Evolutionary conservation across 1,140 invertebrate genomes (phyloP).

Genomic region (Penaeus chinensis): DNA sequence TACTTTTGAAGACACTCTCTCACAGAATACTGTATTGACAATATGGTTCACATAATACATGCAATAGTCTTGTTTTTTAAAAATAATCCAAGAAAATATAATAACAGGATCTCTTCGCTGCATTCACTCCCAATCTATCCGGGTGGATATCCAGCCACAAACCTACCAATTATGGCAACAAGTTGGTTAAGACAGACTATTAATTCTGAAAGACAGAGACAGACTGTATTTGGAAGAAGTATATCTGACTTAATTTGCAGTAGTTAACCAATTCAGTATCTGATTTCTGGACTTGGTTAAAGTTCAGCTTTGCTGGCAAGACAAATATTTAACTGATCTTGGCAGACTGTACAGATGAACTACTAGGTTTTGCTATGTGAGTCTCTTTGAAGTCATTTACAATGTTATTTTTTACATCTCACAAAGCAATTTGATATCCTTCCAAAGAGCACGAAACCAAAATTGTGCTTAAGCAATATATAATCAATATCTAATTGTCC

Average conservation of each 20-base stretch:
- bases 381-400: too few relatives aligned
- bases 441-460: too few relatives aligned
- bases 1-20: slow-evolving; percentile 55
- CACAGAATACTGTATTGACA: slow-evolving; percentile 56
- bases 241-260: slow-evolving; percentile 34
- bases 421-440: too few relatives aligned
- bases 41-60: slow-evolving; percentile 56
- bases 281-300: too few relatives aligned
- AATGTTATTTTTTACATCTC: too few relatives aligned
- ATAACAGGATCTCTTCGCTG: slow-evolving; percentile 48
- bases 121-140: slow-evolving; percentile 29
- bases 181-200: slow-evolving; percentile 42
- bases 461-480: too few relatives aligned
- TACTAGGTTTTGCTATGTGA: too few relatives aligned
- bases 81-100: slow-evolving; percentile 54
- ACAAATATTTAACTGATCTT: too few relatives aligned
- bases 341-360: too few relatives aligned
- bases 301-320: too few relatives aligned
- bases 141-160: slow-evolving; percentile 45
- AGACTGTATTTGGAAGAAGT: slow-evolving; percentile 24
- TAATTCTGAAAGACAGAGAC: slow-evolving; percentile 28
- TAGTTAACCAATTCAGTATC: background rate
- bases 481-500: background rate
- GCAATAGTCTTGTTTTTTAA: slow-evolving; percentile 55
- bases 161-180: slow-evolving; percentile 38